Percentiles rank a stretch among this genome's conserved stretches.
Conservation (phyloP, 1,140 invertebrate species). For the Melitaea cinxia region DNA sequence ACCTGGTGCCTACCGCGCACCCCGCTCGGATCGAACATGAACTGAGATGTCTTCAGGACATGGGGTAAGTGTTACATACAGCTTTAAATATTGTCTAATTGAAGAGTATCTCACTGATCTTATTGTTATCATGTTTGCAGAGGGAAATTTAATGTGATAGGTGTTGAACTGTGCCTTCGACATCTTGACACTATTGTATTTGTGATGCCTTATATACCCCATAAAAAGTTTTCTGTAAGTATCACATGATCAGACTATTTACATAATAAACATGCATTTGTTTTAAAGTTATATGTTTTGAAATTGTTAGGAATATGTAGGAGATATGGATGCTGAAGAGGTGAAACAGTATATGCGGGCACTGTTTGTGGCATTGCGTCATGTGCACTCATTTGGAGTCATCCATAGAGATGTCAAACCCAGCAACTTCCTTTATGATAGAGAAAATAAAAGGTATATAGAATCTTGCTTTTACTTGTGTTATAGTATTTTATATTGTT, state of each 20-base stretch:
- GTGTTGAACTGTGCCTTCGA: conserved; percentile 89
- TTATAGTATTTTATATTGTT: neutral
- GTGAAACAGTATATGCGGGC: conserved; percentile 92
- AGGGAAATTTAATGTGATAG: conserved; percentile 91
- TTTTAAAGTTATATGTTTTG: too few relatives aligned
- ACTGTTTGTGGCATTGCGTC: conserved; percentile 88
- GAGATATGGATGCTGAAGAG: conserved; percentile 87
- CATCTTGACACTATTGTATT: conserved; percentile 91
- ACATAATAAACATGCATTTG: too few relatives aligned
- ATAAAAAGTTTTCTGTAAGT: conserved; percentile 90
- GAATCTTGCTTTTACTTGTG: neutral
- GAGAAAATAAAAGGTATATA: conserved; percentile 85
- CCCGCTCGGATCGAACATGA: conserved; percentile 89
- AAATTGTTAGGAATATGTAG: conserved; percentile 87
- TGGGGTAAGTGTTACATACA: conserved; percentile 85
- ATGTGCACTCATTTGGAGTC: conserved; percentile 92
- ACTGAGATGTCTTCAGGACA: conserved; percentile 88
- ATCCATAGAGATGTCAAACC: conserved; percentile 97
- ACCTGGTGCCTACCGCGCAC: conserved; percentile 91
- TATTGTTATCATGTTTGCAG: conserved; percentile 80
- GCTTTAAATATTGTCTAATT: neutral
- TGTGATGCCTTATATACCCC: conserved; percentile 94
- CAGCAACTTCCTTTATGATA: conserved; percentile 94
- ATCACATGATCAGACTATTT: too few relatives aligned
- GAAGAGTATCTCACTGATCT: neutral